Evolutionary conservation across 2,797 vertebrate species (phyloP), one percentile per base, ranked within the genome.

Genomic region (Huso huso): DNA sequence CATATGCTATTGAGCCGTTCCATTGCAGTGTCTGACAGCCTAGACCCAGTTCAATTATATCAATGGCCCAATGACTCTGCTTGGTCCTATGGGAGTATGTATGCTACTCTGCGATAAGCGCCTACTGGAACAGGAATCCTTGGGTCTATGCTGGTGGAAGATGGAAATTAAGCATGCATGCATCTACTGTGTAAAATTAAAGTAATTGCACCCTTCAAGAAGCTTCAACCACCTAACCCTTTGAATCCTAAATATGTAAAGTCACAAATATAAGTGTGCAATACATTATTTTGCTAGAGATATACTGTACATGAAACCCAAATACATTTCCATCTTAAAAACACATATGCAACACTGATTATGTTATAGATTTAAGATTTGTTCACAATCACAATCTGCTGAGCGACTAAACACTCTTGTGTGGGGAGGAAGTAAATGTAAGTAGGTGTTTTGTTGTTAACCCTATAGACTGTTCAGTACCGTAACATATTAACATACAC

Each of bases 101-200:
- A 91, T 96, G 94, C 91, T 94, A 93, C 91, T 94, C 90, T 90
- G 92, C 90, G 94, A 96, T 96, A 96, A 96, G 93, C 89, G 86
- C 89, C 88, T 89, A 90, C 89, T 82, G 89, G 92, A 90, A 94
- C 81, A 83, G 87, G 83, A 93, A 89, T 86, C 88, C 85, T 74
- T 81, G 83, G 83, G 84, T 81, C 87, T 82, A 74, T 87, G 86
- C 89, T 87, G 81, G 85, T 86, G 87, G 87, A 87, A 88, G 84
- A 89, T 84, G 82, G 82, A 87, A 92, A 91, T 91, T 87, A 88
- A 89, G 88, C 87, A 87, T 92, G 92, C 91, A 92, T 88, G 88
- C 91, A 88, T 92, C 86, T 86, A 88, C 88, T 91, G 91, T 83
- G 85, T 87, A 90, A 91, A 91, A 90, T 90, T 89, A 89, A 90